Conservation (phyloP, 1,140 invertebrate species). For the Drosophila littoralis region DNA sequence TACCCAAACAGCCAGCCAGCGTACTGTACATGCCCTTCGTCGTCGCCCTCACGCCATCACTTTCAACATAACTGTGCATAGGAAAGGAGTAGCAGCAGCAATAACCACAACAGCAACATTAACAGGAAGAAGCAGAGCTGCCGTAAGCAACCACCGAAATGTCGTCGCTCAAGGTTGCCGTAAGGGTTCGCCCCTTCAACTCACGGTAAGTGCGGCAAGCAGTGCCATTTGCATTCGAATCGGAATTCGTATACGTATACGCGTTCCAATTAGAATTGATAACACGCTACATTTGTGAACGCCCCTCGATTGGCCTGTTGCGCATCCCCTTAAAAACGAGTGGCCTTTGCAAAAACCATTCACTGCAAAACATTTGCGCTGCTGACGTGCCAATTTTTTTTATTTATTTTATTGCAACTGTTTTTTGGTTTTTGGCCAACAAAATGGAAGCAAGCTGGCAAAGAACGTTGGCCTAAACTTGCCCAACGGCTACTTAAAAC, state of each 20-base stretch:
- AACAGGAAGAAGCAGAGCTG: not conserved
- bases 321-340: slow-evolving; percentile 31
- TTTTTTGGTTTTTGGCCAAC: slow-evolving; percentile 23
- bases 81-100: slow-evolving; percentile 48
- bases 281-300: slow-evolving; percentile 14
- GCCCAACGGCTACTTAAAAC: slow-evolving; percentile 59
- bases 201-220: slow-evolving; percentile 85
- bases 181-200: slow-evolving; percentile 88
- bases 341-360: slow-evolving; percentile 15
- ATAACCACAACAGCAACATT: slow-evolving; percentile 9
- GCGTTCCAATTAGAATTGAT: slow-evolving; percentile 26
- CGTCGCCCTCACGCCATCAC: slow-evolving; percentile 1
- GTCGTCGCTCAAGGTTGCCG: slow-evolving; percentile 89
- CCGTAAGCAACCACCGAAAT: slow-evolving; percentile 81
- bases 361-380: slow-evolving; percentile 10
- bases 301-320: slow-evolving; percentile 46
- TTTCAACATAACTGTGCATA: slow-evolving; percentile 31
- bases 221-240: slow-evolving; percentile 8
- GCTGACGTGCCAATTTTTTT: slow-evolving; percentile 39
- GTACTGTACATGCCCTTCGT: slow-evolving; percentile 24
- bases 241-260: slow-evolving; percentile 5
- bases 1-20: slow-evolving; percentile 2
- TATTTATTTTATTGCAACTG: slow-evolving; percentile 6
- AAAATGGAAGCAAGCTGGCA: slow-evolving; percentile 36
- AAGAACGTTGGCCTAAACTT: slow-evolving; percentile 36